Evolutionary conservation across 2,888 invertebrate species (phyloP), one percentile per base, ranked within the genome.

Genomic region (Eulithis testata): DNA sequence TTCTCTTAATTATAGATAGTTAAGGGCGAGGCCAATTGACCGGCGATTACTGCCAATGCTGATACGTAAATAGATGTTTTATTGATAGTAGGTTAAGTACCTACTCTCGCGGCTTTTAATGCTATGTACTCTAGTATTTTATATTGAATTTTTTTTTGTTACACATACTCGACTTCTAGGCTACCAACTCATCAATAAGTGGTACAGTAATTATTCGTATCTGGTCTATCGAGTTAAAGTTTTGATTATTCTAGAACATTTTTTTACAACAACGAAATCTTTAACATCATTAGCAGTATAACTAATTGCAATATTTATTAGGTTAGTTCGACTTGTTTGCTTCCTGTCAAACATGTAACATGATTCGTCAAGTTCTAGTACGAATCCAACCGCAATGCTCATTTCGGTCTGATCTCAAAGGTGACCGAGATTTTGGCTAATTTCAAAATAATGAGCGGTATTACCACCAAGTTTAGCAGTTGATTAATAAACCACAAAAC

Each of bases 401-500:
- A 64, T 45, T 64, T 56, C n/a, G 11, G 36, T 47, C n/a, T 47
- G 53, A 69, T 65, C 60, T 69, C 66, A 63, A 59, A 50, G 61
- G 51, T 67, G 71, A 69, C 73, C 68, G 69, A 72, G 69, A 70
- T 73, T 69, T 70, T 68, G 70, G 58, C 47, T 65, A 59, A 63
- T 69, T 69, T 65, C 63, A 57, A 66, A 68, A 71, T 65, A 54
- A 65, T 61, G 31, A 68, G 61, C 45, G 53, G 61, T 52, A 52
- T 53, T 36, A 63, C 57, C 57, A 60, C 50, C 43, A 59, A 58
- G 31, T 55, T 53, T 67, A 68, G 72, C 72, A 73, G 68, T 73
- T 72, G 71, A 76, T 78, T 76, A 76, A 72, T 31, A 31, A 31
- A 31, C 31, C 31, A 76, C 71, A 73, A 74, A 77, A 73, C 74